Base-by-base conservation (phyloP, 2,888 invertebrate species). In the Mimas tiliae region DNA sequence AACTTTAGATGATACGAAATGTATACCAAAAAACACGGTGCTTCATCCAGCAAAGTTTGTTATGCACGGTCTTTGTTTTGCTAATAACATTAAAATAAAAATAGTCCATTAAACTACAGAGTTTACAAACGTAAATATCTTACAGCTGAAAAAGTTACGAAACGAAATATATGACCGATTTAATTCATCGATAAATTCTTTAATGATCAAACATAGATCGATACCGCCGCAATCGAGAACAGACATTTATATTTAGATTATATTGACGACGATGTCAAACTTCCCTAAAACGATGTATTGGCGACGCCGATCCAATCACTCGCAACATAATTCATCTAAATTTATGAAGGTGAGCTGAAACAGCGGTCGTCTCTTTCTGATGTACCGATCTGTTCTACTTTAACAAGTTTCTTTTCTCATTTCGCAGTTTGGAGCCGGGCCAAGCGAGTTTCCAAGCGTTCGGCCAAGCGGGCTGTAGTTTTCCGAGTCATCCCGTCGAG, bases 401-500 rank as follows among this genome's bases (percentile, higher is more conserved):
- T 90, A 88, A 88, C 87, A 79, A 84, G 82, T 91, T 92, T 92
- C 91, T 93, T 93, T 93, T 93, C 93, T 91, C 93, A 91, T 93
- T 93, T 94, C 90, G 88, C 94, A 93, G 94, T 87, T 94, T 94
- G 94, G 94, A 94, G 89, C 88, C 91, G 91, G 89, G 94, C 94
- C 94, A 94, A 94, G 87, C 87, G 88, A 89, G 89, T 90, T 93
- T 93, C 83, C 93, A 90, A 91, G 90, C 92, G 91, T 90, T 89
- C 88, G 86, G 86, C 79, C 83, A 88, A 83, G 90, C 90, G 84
- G 87, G 80, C 90, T 90, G 91, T 93, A 93, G 93, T 93, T 93
- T 93, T 93, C 91, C 93, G 89, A 91, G 85, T 83, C 86, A 76
- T 77, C 84, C 88, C 89, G 90, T 83, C 89, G 93, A 88, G 91